Percentiles rank a stretch among this genome's conserved stretches.
Evolutionary conservation across 2,888 invertebrate genomes (phyloP).

Genomic region (Drosophila sordidapex): DNA sequence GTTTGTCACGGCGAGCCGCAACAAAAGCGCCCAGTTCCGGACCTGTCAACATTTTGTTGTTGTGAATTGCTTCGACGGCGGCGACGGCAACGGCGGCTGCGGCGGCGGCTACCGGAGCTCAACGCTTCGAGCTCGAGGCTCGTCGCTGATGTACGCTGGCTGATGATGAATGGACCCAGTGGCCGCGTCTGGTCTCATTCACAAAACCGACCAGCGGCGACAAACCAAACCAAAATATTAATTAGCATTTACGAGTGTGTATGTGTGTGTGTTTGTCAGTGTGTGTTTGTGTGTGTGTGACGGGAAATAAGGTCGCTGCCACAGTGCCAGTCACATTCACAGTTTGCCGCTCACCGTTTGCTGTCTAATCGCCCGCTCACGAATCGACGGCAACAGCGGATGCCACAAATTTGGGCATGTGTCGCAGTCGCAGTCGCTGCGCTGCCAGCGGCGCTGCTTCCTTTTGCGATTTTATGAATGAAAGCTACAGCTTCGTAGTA

Average conservation of each 20-base stretch:
- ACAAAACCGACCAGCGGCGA: slow-evolving; percentile 60
- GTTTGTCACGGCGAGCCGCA: slow-evolving; percentile 59
- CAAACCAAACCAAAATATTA: slow-evolving; percentile 78
- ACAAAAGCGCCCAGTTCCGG: slow-evolving; percentile 77
- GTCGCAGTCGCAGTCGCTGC: slow-evolving; percentile 54
- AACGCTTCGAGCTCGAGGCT: slow-evolving; percentile 5
- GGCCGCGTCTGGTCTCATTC: slow-evolving; percentile 67
- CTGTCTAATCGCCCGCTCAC: slow-evolving; percentile 73
- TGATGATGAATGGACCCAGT: slow-evolving; percentile 66
- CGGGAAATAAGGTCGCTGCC: slow-evolving; percentile 46
- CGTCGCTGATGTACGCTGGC: slow-evolving; percentile 36
- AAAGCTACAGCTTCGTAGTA: slow-evolving; percentile 68
- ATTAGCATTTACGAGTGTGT: slow-evolving; percentile 66
- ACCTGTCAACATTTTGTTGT: slow-evolving; percentile 52
- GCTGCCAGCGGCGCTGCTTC: slow-evolving; percentile 61
- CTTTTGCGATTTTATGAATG: slow-evolving; percentile 79
- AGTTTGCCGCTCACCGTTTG: slow-evolving; percentile 21
- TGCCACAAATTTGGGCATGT: slow-evolving; percentile 79
- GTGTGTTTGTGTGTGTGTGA: slow-evolving; percentile 9
- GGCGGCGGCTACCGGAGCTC: slow-evolving; percentile 8
- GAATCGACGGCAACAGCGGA: slow-evolving; percentile 72
- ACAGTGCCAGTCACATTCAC: slow-evolving; percentile 13
- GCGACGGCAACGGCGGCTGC: neutral
- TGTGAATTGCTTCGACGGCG: slow-evolving; percentile 23
- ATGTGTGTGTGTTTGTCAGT: slow-evolving; percentile 24